These are phyloP conservation scores for Leucoptera coffeella DNA, from an alignment of 2,888 invertebrate genomes.

Conservation along the genomic window DNA sequence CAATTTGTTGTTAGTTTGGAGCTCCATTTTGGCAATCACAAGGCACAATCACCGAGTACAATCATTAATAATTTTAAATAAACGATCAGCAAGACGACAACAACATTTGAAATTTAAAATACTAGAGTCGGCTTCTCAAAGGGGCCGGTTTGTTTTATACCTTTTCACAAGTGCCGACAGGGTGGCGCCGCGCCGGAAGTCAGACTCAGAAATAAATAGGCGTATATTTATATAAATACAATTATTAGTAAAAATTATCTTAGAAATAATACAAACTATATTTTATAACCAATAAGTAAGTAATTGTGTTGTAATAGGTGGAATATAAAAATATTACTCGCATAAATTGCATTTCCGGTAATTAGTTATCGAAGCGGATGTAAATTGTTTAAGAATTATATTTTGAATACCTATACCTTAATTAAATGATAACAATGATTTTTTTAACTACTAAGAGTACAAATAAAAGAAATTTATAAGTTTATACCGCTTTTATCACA, in stretches of 20 bases:
- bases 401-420: no score
- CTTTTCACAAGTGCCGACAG: constrained; percentile 42
- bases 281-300: not conserved
- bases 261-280: no score
- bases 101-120: not conserved
- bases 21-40: constrained; percentile 9
- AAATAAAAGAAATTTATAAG: no score
- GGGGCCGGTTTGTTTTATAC: constrained; percentile 15
- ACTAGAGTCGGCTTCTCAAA: constrained; percentile 8
- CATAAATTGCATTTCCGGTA: no score
- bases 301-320: not conserved
- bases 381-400: no score
- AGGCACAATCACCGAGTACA: constrained; percentile 7
- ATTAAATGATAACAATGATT: no score
- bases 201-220: constrained; percentile 2
- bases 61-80: not conserved
- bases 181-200: constrained; percentile 17
- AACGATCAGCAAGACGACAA: not conserved
- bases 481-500: no score
- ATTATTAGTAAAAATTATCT: no score
- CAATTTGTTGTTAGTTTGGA: constrained; percentile 11
- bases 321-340: no score
- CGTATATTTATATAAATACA: no score
- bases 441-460: no score
- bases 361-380: no score